Conservation (phyloP, 2,113 vertebrate genomes). For the Boulengeromyrus knoepffleri region DNA sequence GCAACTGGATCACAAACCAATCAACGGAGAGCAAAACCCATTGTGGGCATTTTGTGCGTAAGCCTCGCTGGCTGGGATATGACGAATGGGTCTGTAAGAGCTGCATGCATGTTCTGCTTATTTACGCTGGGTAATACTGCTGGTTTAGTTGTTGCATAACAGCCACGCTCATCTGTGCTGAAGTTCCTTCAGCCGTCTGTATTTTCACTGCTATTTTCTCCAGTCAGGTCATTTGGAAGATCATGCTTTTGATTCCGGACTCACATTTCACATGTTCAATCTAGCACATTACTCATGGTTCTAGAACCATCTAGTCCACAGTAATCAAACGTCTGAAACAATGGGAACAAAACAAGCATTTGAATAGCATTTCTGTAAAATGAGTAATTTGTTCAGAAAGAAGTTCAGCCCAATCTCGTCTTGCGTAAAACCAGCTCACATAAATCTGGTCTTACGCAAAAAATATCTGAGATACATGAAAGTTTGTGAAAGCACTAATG, state of each 20-base stretch:
- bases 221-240: background rate
- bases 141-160: background rate
- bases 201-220: background rate
- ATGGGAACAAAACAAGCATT: background rate
- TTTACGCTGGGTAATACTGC: background rate
- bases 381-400: background rate
- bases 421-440: background rate
- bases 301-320: background rate
- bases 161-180: background rate
- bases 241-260: background rate
- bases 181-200: background rate
- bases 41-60: background rate
- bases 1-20: background rate
- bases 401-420: background rate
- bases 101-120: background rate
- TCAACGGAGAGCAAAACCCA: background rate
- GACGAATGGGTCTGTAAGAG: background rate
- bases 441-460: background rate
- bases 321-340: background rate
- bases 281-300: background rate
- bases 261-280: background rate
- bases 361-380: background rate
- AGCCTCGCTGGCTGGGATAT: background rate
- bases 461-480: background rate
- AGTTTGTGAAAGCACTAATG: background rate